A percentile compares a stretch with the other conserved stretches of the same genome.
These are phyloP conservation scores for Alitta virens DNA, from an alignment of 2,888 invertebrate species.

Conservation along the genomic window DNA sequence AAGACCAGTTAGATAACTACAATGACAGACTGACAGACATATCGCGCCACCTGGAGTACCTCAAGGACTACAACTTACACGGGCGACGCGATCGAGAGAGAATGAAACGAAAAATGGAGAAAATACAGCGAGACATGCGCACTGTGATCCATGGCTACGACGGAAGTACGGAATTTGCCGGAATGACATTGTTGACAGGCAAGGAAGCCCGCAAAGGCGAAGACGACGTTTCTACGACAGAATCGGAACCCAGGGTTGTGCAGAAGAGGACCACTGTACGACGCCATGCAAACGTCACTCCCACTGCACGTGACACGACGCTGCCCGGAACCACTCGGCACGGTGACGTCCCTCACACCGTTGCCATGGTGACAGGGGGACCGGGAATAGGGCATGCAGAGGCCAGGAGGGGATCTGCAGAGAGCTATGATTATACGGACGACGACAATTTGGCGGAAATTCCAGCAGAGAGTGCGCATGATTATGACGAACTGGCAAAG, in stretches of 20 bases:
- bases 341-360: background rate
- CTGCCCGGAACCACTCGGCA: background rate
- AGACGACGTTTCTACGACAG: background rate
- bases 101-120: background rate
- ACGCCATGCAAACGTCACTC: background rate
- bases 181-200: background rate
- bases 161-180: background rate
- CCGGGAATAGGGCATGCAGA: no score
- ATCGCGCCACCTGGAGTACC: background rate
- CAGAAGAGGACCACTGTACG: background rate
- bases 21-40: background rate
- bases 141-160: background rate
- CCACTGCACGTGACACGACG: background rate
- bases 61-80: background rate
- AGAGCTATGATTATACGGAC: no score
- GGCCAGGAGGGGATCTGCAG: no score
- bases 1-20: conserved; percentile 1
- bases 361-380: no score
- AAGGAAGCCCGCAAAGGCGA: background rate
- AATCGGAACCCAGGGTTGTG: background rate
- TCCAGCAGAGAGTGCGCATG: no score
- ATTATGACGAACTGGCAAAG: no score
- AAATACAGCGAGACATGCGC: conserved; percentile 3
- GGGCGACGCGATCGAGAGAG: background rate
- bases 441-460: no score